phyloP scores from a whole-genome alignment of 2,113 vertebrate genomes.

The Bos indicus region DNA sequence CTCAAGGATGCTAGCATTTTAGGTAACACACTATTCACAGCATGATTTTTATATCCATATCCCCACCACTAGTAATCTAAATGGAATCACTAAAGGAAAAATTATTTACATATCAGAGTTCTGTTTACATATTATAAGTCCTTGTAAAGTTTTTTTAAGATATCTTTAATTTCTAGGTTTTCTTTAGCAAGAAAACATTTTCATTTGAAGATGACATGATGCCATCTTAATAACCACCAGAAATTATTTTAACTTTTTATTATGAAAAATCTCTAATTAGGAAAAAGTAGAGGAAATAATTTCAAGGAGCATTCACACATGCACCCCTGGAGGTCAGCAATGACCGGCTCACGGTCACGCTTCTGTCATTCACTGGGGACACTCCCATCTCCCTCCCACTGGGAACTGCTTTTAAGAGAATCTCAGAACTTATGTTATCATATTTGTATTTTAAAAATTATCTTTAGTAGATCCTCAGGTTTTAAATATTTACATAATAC shows the following conservation, averaged over 20 bases:
- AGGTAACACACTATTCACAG: neutral
- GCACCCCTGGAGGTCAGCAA: neutral
- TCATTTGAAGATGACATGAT: neutral
- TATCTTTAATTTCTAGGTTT: neutral
- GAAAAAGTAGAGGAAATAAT: neutral
- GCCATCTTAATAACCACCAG: neutral
- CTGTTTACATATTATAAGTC: neutral
- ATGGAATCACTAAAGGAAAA: neutral
- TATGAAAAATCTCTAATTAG: neutral
- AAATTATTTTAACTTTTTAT: neutral
- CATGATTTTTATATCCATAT: neutral
- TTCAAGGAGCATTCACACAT: neutral
- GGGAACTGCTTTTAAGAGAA: neutral
- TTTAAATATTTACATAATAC: neutral
- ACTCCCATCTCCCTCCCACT: neutral
- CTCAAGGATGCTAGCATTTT: neutral
- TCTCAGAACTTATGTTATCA: neutral
- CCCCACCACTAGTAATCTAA: neutral
- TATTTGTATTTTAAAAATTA: neutral
- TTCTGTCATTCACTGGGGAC: neutral
- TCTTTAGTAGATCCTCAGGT: slow-evolving; percentile 3
- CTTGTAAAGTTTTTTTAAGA: neutral
- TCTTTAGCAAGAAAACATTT: slow-evolving; percentile 19
- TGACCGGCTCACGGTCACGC: neutral
- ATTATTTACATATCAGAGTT: neutral